Evolutionary conservation across 92 coral and sea anemone species (phyloP).

Genomic region (Zoanthus sociatus): DNA sequence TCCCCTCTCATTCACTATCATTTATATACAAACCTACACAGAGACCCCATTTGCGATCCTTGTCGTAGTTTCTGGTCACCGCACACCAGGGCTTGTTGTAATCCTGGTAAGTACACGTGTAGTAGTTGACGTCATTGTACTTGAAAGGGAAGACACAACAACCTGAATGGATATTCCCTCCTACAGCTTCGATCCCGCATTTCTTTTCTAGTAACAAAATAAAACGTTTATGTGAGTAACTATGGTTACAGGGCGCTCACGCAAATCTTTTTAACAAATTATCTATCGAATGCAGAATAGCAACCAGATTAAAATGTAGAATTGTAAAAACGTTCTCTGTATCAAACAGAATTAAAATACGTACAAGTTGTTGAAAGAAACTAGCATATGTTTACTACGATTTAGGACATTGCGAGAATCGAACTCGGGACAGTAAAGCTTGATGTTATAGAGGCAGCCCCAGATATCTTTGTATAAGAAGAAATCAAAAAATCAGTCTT

Average conservation of each 20-base stretch:
- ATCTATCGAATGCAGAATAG: too few relatives aligned
- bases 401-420: too few relatives aligned
- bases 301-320: too few relatives aligned
- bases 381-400: too few relatives aligned
- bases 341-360: too few relatives aligned
- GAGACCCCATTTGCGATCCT: constrained; percentile 95
- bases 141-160: constrained; percentile 94
- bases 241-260: neutral
- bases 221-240: neutral
- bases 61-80: constrained; percentile 79
- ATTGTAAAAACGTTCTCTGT: too few relatives aligned
- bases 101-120: constrained; percentile 89
- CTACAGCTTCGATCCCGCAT: constrained; percentile 86
- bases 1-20: neutral
- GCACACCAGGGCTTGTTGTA: constrained; percentile 91
- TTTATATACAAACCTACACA: constrained; percentile 80
- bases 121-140: constrained; percentile 84
- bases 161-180: constrained; percentile 76
- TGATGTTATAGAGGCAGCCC: too few relatives aligned
- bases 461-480: too few relatives aligned
- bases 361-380: too few relatives aligned
- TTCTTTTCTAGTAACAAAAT: constrained; percentile 53
- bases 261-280: too few relatives aligned
- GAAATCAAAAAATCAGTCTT: too few relatives aligned
- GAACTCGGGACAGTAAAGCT: too few relatives aligned